Evolutionary conservation across 53 echinoderm and acorn worm genomes (phyloP).

Genomic region (Glandiceps talaboti): DNA sequence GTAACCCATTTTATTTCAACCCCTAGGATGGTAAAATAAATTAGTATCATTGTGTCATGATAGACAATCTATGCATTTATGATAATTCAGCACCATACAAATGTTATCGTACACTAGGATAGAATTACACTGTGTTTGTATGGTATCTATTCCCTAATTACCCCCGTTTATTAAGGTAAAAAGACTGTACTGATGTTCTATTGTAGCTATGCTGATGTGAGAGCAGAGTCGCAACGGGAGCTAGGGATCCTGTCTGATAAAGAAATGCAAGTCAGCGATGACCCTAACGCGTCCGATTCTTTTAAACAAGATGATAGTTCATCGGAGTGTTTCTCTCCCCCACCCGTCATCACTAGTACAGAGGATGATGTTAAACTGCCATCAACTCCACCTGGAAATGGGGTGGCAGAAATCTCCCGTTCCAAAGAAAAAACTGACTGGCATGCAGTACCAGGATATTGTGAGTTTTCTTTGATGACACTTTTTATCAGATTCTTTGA

Average conservation of each 20-base stretch:
- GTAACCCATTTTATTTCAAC: too few relatives aligned
- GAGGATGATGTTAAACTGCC: neutral
- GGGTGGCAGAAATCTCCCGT: neutral
- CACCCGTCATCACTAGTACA: neutral
- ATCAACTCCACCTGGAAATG: neutral
- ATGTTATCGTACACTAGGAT: too few relatives aligned
- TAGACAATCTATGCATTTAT: too few relatives aligned
- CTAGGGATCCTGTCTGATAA: conserved; percentile 19
- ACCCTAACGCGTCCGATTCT: neutral
- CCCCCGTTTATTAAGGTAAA: too few relatives aligned
- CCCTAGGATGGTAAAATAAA: too few relatives aligned
- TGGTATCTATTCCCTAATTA: too few relatives aligned
- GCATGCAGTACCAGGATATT: neutral
- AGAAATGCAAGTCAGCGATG: neutral
- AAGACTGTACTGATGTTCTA: too few relatives aligned
- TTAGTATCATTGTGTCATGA: too few relatives aligned
- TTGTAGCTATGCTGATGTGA: conserved; percentile 76
- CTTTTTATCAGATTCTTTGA: too few relatives aligned
- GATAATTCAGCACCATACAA: too few relatives aligned
- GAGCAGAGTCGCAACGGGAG: conserved; percentile 51
- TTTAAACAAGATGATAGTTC: neutral
- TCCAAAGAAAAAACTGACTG: neutral
- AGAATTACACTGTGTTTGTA: too few relatives aligned
- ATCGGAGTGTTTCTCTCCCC: neutral
- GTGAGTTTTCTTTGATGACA: neutral